These are phyloP conservation scores for Papilio gigon DNA, from an alignment of 2,888 invertebrate species.

Conservation along the genomic window DNA sequence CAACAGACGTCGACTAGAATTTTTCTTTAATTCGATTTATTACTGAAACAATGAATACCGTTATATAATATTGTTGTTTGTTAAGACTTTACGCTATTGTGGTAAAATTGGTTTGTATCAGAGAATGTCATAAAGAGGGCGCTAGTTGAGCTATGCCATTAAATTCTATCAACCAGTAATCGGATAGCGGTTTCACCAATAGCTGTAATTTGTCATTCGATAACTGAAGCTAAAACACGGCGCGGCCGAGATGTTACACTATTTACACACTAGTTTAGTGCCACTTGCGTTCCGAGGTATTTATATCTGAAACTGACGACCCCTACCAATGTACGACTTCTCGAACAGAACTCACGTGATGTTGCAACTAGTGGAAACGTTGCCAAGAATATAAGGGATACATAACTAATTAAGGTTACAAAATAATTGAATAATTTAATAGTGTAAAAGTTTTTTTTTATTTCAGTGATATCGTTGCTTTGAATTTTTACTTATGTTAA, in stretches of 20 bases:
- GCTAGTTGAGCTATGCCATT: not conserved
- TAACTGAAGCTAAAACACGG: conserved; percentile 38
- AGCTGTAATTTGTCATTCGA: conserved; percentile 37
- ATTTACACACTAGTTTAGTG: conserved; percentile 38
- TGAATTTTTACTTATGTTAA: not conserved
- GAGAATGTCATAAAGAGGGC: conserved; percentile 15
- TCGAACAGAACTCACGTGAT: conserved; percentile 12
- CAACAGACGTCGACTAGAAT: no score
- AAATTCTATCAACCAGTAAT: conserved; percentile 26
- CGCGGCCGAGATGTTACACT: conserved; percentile 29
- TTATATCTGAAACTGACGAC: conserved; percentile 24
- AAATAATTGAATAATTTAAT: conserved; percentile 10
- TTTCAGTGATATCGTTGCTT: not conserved
- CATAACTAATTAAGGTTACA: not conserved
- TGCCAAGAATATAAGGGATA: no score
- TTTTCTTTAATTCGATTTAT: no score
- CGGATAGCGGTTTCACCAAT: conserved; percentile 36
- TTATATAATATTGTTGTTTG: no score
- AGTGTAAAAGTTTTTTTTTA: not conserved
- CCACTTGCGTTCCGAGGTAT: conserved; percentile 32
- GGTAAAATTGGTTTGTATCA: not conserved
- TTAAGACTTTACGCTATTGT: not conserved
- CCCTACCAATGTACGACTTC: conserved; percentile 10
- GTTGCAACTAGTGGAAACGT: not conserved
- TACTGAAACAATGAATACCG: no score